phyloP scores from a whole-genome alignment of 2,888 invertebrate species.

The Desoria tigrina region DNA sequence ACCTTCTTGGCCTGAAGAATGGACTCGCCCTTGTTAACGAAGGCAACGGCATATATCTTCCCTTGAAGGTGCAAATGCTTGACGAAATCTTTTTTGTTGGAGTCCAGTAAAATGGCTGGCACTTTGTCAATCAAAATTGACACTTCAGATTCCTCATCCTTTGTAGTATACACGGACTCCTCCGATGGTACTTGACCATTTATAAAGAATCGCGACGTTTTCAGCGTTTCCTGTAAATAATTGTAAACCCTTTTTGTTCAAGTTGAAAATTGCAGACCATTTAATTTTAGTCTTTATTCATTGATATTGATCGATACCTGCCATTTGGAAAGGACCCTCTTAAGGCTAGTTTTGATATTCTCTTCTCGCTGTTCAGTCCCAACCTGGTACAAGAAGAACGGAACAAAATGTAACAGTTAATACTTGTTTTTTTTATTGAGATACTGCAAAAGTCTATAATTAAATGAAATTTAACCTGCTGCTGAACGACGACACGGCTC shows the following conservation, averaged over 20 bases:
- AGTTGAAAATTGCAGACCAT: slow-evolving; percentile 63
- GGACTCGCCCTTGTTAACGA: slow-evolving; percentile 16
- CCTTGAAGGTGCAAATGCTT: slow-evolving; percentile 50
- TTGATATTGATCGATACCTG: no score
- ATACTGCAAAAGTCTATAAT: no score
- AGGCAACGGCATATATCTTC: slow-evolving; percentile 50
- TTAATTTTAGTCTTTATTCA: no score
- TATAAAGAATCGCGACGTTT: slow-evolving; percentile 67
- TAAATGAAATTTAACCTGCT: no score
- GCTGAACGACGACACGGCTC: neutral
- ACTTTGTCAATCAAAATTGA: slow-evolving; percentile 51
- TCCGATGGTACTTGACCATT: slow-evolving; percentile 67
- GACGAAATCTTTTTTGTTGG: slow-evolving; percentile 44
- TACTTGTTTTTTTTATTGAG: no score
- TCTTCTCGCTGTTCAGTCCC: no score
- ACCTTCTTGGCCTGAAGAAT: no score
- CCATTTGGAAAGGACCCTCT: no score
- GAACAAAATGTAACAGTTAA: no score
- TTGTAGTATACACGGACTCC: neutral
- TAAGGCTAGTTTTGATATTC: no score
- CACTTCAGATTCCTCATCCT: slow-evolving; percentile 12
- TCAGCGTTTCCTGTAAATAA: slow-evolving; percentile 47
- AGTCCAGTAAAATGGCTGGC: slow-evolving; percentile 28
- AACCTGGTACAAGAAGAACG: no score
- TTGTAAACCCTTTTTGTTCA: slow-evolving; percentile 53